These are phyloP conservation scores for Helogale parvula DNA, from an alignment of 2,113 vertebrate species.

Conservation along the genomic window DNA sequence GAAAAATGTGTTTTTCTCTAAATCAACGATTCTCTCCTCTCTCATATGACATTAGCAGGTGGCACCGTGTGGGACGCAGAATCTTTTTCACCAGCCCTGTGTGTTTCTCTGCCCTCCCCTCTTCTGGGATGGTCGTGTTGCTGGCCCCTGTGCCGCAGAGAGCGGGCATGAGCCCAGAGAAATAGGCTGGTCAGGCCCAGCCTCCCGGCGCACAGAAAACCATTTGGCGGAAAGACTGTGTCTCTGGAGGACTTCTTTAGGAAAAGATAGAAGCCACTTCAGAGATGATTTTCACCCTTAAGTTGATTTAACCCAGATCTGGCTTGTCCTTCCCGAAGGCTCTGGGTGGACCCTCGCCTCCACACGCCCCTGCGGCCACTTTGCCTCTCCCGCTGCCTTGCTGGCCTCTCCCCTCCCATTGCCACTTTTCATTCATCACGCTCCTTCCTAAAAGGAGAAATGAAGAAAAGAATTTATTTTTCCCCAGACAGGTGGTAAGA, in stretches of 20 bases:
- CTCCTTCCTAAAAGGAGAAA: background rate
- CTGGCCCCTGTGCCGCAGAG: background rate
- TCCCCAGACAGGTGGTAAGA: background rate
- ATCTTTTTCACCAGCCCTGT: background rate
- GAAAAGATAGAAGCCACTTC: constrained; percentile 52
- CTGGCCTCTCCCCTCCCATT: background rate
- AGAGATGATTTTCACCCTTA: too few species aligned
- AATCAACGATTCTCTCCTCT: constrained; percentile 7
- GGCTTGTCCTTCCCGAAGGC: constrained; percentile 63
- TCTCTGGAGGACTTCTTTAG: constrained; percentile 78
- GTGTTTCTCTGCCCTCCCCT: background rate
- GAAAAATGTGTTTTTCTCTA: background rate
- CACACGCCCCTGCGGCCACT: background rate
- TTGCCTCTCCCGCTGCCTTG: fast-evolving
- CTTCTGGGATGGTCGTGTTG: constrained; percentile 38
- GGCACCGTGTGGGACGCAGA: background rate
- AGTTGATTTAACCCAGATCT: constrained; percentile 35
- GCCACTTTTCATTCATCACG: background rate
- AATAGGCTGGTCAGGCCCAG: constrained; percentile 59
- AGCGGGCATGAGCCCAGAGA: constrained; percentile 12
- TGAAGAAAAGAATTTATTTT: background rate
- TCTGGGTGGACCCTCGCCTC: background rate
- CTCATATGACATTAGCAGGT: constrained; percentile 48
- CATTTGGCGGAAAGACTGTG: background rate
- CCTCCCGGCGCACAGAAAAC: constrained; percentile 39